These are phyloP conservation scores for Carettochelys insculpta DNA, from an alignment of 2,113 vertebrate species.

Conservation along the genomic window DNA sequence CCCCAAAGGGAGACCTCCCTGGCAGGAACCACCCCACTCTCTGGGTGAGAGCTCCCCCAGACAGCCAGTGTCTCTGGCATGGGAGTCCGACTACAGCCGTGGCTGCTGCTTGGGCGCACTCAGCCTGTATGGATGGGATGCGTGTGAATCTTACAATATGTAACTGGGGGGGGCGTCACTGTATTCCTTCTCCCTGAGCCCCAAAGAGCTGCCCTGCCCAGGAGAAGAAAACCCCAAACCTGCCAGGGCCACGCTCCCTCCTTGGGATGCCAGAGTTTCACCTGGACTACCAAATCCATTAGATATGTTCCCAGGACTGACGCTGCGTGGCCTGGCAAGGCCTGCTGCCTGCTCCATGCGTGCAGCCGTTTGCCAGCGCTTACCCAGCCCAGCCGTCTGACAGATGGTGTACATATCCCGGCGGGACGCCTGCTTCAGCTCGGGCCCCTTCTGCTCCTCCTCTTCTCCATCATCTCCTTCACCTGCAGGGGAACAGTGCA, in stretches of 20 bases:
- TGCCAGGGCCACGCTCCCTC: neutral
- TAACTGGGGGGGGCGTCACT: neutral
- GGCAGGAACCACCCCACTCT: neutral
- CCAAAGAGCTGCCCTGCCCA: neutral
- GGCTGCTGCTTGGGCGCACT: neutral
- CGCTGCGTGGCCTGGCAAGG: neutral
- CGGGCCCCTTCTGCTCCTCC: constrained; percentile 93
- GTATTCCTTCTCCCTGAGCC: neutral
- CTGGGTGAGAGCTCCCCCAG: neutral
- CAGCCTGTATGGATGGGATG: neutral
- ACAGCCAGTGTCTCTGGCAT: neutral
- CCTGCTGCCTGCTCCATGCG: neutral
- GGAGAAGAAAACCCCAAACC: neutral
- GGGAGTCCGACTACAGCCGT: neutral
- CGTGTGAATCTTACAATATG: neutral
- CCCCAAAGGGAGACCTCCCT: neutral
- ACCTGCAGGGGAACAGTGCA: constrained; percentile 64
- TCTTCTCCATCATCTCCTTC: constrained; percentile 87
- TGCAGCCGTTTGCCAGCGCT: too few relatives aligned
- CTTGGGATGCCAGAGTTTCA: neutral
- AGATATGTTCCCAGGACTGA: neutral
- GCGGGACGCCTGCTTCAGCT: constrained; percentile 95
- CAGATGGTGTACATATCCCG: constrained; percentile 99
- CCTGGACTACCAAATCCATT: neutral
- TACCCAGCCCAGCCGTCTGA: constrained; percentile 93